Percentiles rank a stretch among this genome's conserved stretches.
These are phyloP conservation scores for Ophion obscuratus DNA, from an alignment of 2,888 invertebrate genomes.

Conservation along the genomic window DNA sequence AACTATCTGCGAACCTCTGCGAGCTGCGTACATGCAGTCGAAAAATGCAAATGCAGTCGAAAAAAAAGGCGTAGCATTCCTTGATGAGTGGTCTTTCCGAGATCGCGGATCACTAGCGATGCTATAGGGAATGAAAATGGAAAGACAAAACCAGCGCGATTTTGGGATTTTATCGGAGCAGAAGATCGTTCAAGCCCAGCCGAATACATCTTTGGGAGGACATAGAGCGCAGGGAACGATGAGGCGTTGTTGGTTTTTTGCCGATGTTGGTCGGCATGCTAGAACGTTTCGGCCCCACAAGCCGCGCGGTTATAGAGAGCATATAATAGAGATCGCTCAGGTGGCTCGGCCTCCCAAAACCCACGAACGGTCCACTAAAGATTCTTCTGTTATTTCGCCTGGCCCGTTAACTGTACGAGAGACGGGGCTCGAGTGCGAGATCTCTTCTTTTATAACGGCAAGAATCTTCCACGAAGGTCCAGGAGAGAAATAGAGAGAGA, in stretches of 20 bases:
- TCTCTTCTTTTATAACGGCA: slow-evolving; percentile 57
- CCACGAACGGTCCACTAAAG: slow-evolving; percentile 36
- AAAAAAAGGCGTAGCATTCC: too few relatives aligned
- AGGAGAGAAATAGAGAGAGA: slow-evolving; percentile 21
- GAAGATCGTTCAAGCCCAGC: slow-evolving; percentile 36
- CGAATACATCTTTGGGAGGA: slow-evolving; percentile 72
- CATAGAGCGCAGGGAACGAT: slow-evolving; percentile 17
- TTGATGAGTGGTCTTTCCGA: not conserved
- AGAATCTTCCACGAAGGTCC: slow-evolving; percentile 61
- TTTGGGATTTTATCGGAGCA: slow-evolving; percentile 6
- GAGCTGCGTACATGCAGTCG: too few relatives aligned
- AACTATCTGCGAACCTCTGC: too few relatives aligned
- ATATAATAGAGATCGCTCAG: slow-evolving; percentile 69
- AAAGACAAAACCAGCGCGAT: slow-evolving; percentile 7
- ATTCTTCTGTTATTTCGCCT: slow-evolving; percentile 37
- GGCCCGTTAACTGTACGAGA: slow-evolving; percentile 27
- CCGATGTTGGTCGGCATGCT: slow-evolving; percentile 45
- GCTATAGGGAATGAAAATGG: not conserved
- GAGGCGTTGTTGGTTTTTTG: slow-evolving; percentile 66
- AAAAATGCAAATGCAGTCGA: too few relatives aligned
- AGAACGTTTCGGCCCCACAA: slow-evolving; percentile 45
- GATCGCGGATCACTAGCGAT: not conserved
- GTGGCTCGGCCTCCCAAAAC: slow-evolving; percentile 36
- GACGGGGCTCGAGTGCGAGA: slow-evolving; percentile 22
- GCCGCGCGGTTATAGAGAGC: slow-evolving; percentile 48